A percentile compares a stretch with the other conserved stretches of the same genome.
Conservation (phyloP, 2,888 invertebrate species). For the Adelognathus sp. region DNA sequence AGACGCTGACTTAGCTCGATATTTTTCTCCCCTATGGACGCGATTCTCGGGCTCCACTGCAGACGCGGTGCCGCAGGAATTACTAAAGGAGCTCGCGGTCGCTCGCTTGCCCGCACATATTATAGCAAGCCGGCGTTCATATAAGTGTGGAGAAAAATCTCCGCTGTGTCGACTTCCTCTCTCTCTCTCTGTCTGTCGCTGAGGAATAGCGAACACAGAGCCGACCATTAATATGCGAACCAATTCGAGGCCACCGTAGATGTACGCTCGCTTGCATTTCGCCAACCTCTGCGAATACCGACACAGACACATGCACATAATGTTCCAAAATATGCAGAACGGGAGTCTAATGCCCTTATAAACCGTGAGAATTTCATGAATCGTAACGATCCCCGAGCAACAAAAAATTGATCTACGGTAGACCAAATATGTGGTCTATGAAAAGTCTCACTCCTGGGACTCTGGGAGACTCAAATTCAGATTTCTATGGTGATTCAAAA, state of each 20-base stretch:
- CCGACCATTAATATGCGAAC: slow-evolving; percentile 58
- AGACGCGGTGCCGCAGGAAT: slow-evolving; percentile 30
- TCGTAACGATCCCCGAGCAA: too few relatives aligned
- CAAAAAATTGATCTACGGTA: too few relatives aligned
- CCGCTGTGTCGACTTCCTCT: slow-evolving; percentile 6
- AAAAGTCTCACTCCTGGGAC: too few relatives aligned
- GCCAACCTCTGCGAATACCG: too few relatives aligned
- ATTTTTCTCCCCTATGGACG: slow-evolving; percentile 37
- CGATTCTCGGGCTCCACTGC: slow-evolving; percentile 45
- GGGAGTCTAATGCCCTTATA: slow-evolving; percentile 6
- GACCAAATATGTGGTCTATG: too few relatives aligned
- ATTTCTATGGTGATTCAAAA: too few relatives aligned
- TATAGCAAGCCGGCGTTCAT: slow-evolving; percentile 51
- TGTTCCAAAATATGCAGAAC: slow-evolving; percentile 65
- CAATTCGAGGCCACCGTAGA: slow-evolving; percentile 50
- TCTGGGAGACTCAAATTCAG: too few relatives aligned
- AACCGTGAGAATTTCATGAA: slow-evolving; percentile 18
- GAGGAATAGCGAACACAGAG: slow-evolving; percentile 32
- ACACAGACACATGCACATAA: too few relatives aligned
- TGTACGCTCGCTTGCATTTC: slow-evolving; percentile 30
- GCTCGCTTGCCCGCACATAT: slow-evolving; percentile 31
- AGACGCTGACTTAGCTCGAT: slow-evolving; percentile 55
- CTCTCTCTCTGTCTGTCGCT: too few relatives aligned
- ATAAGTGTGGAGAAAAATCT: slow-evolving; percentile 41
- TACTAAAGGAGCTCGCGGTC: slow-evolving; percentile 33